A percentile compares a stretch with the other conserved stretches of the same genome.
Evolutionary conservation across 2,113 vertebrate species (phyloP).

Genomic region (Cacatua alba): DNA sequence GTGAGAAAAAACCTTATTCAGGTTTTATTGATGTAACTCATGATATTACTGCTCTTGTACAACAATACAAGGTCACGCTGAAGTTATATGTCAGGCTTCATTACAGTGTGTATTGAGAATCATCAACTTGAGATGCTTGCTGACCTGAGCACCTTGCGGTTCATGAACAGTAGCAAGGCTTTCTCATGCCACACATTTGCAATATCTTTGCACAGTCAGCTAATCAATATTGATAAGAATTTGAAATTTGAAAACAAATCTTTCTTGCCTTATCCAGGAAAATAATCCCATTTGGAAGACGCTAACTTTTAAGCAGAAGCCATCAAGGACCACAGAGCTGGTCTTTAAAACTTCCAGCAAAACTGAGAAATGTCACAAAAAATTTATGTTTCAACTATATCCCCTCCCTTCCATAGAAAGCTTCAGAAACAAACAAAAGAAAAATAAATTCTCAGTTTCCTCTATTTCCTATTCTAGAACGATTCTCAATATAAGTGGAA

Average conservation of each 20-base stretch:
- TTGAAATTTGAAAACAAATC: background rate
- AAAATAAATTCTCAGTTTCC: rapidly evolving
- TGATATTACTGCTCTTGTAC: background rate
- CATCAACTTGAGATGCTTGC: background rate
- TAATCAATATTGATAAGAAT: background rate
- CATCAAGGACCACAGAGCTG: background rate
- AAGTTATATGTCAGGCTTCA: slow-evolving; percentile 29
- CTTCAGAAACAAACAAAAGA: background rate
- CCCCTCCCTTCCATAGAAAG: background rate
- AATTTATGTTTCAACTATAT: rapidly evolving
- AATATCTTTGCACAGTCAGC: background rate
- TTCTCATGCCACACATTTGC: background rate
- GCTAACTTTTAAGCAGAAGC: background rate
- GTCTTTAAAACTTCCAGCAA: background rate
- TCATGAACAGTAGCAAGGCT: background rate
- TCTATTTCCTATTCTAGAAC: background rate
- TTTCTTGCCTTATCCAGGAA: background rate
- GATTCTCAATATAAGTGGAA: background rate
- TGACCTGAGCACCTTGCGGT: background rate
- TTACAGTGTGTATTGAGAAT: slow-evolving; percentile 1
- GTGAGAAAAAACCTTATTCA: background rate
- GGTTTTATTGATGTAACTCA: slow-evolving; percentile 7
- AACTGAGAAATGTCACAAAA: background rate
- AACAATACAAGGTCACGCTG: slow-evolving; percentile 9
- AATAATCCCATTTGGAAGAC: background rate